Conservation (phyloP, 2,888 invertebrate genomes). For the Lysandra coridon region DNA sequence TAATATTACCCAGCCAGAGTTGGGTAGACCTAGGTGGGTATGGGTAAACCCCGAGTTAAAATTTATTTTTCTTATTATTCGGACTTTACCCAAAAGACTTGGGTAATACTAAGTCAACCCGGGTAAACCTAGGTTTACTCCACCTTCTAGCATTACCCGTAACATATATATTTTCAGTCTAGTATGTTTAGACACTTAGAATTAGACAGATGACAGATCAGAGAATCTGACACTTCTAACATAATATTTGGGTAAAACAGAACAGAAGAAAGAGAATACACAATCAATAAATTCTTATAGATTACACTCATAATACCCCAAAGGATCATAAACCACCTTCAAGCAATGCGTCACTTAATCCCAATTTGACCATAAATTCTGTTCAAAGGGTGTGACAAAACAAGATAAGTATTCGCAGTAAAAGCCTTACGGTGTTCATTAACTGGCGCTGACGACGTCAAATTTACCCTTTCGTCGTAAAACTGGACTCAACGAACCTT, state of each 20-base stretch:
- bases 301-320: not conserved
- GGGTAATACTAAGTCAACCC: too few relatives aligned
- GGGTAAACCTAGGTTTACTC: too few relatives aligned
- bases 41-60: too few relatives aligned
- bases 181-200: too few relatives aligned
- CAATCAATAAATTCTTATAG: not conserved
- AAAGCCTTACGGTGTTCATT: conserved; percentile 23
- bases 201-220: not conserved
- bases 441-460: conserved; percentile 9
- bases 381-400: not conserved
- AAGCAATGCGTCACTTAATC: not conserved
- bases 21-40: too few relatives aligned
- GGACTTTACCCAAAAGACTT: too few relatives aligned
- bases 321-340: not conserved
- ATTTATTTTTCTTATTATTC: too few relatives aligned
- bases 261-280: too few relatives aligned
- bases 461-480: conserved; percentile 24
- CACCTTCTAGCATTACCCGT: too few relatives aligned
- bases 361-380: not conserved
- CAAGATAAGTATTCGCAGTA: conserved; percentile 2
- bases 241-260: not conserved
- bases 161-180: too few relatives aligned
- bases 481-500: conserved; percentile 20
- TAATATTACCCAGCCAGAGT: too few relatives aligned
- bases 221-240: not conserved